Conservation (phyloP, 1,140 invertebrate species). For the Nebria ingens region DNA sequence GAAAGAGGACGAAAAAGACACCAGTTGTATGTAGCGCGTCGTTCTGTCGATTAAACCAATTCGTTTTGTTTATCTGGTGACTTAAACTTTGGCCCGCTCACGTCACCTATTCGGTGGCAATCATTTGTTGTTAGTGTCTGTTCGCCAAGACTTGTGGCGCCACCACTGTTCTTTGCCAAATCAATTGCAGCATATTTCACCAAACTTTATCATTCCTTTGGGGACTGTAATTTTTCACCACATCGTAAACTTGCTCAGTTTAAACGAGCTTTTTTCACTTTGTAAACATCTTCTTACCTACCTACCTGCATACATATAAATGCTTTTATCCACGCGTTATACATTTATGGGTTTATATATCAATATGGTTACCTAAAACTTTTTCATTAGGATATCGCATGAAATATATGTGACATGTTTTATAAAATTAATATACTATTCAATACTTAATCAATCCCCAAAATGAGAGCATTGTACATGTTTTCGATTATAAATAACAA, state of each 20-base stretch:
- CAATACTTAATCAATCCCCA: too few species aligned
- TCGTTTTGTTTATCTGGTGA: constrained; percentile 10
- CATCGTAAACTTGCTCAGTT: not conserved
- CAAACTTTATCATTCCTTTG: constrained; percentile 1
- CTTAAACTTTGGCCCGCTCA: not conserved
- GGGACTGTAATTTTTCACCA: not conserved
- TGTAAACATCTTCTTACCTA: not conserved
- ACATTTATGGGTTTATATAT: too few species aligned
- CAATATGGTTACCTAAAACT: too few species aligned
- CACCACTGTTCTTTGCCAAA: not conserved
- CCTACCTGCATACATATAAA: too few species aligned
- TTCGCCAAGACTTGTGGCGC: constrained; percentile 3
- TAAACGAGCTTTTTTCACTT: not conserved
- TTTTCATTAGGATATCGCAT: too few species aligned
- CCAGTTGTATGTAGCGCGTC: too few species aligned
- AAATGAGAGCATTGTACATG: too few species aligned
- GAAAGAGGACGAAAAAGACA: not conserved
- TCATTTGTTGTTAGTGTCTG: not conserved
- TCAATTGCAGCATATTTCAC: constrained; percentile 11
- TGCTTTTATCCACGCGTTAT: too few species aligned
- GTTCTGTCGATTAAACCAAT: constrained; percentile 1
- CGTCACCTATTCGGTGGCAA: not conserved
- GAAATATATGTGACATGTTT: too few species aligned
- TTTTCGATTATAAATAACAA: too few species aligned
- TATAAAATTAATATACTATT: too few species aligned